Base-by-base conservation (phyloP, 1,140 invertebrate genomes). In the Pemphigus obesinymphae region DNA sequence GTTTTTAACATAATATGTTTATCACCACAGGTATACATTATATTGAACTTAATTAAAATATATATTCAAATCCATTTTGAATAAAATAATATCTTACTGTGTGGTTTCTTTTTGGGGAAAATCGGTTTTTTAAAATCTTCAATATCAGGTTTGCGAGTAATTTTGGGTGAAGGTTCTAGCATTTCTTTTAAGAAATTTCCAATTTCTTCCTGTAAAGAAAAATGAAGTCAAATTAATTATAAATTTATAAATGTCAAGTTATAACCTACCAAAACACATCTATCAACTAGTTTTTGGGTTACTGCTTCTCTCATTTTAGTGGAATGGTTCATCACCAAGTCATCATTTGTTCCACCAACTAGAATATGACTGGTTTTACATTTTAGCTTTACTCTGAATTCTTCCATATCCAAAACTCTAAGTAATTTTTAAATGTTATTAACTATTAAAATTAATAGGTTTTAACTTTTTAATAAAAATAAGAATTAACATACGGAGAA, bases 131-230 rank as follows among this genome's bases (percentile, higher is more conserved):
- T 80, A 50, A 80, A 80, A 80, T 80, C 37, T 63, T 80, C 55
- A 29, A 80, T 8, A 61, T 80, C 37, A 43, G 76, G 55, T 63
- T 63, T 80, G 20, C 76, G 55, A 45, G 7, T 61, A 29, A 80
- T 61, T 80, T 80, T 80, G 45, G 76, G 76, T 0, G 53, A 43
- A 29, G 76, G 76, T 45, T 80, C 76, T 3, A 80, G 63, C 8
- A 80, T 58, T 61, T 80, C 76, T 80, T 80, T 80, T n/a, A 80
- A n/a, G 23, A 80, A 80, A 63, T 63, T 45, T 29, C 76, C 76
- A 7, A 80, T 61, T 45, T 80, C 76, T 63, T 80, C 76, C 76
- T 80, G 17, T 48, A 53, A 50, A 53, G 11, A 50, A 34, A 50
- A n/a, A 1, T n/a, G 20, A n/a, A 58, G 3, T 15, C 13, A n/a